These are phyloP conservation scores for Ianthella basta DNA, from an alignment of 37 sponge, comb jelly and placozoan species.

Conservation along the genomic window DNA sequence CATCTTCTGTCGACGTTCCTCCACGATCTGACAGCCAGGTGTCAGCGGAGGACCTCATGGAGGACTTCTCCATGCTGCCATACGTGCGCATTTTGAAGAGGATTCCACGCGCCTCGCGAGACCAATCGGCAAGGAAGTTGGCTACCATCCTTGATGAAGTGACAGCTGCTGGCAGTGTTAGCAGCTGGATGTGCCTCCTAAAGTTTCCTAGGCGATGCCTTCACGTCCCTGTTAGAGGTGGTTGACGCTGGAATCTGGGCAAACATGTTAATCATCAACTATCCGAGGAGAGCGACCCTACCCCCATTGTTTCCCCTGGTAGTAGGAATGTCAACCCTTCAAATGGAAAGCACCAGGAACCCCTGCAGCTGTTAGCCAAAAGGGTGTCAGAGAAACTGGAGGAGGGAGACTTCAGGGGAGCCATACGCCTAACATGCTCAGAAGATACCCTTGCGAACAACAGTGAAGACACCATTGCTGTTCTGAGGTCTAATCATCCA, in stretches of 20 bases:
- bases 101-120: background rate
- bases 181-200: no score
- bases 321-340: background rate
- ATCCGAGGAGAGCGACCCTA: background rate
- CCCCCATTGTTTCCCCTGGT: background rate
- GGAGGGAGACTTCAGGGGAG: no score
- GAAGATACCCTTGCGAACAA: background rate
- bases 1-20: background rate
- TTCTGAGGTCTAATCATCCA: background rate
- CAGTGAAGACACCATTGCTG: background rate
- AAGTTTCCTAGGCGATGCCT: background rate
- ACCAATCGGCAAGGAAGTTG: no score
- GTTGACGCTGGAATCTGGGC: background rate
- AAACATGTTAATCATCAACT: background rate
- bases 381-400: slow-evolving; percentile 8
- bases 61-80: background rate
- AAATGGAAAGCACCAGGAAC: background rate
- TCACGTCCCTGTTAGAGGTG: background rate
- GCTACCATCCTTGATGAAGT: no score
- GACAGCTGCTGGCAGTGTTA: background rate
- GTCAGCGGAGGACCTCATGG: background rate
- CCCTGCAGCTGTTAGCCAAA: no score
- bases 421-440: no score
- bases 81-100: background rate
- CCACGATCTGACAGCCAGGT: background rate